Base-by-base conservation (phyloP, 2,113 vertebrate genomes). In the Poeciliopsis occidentalis region DNA sequence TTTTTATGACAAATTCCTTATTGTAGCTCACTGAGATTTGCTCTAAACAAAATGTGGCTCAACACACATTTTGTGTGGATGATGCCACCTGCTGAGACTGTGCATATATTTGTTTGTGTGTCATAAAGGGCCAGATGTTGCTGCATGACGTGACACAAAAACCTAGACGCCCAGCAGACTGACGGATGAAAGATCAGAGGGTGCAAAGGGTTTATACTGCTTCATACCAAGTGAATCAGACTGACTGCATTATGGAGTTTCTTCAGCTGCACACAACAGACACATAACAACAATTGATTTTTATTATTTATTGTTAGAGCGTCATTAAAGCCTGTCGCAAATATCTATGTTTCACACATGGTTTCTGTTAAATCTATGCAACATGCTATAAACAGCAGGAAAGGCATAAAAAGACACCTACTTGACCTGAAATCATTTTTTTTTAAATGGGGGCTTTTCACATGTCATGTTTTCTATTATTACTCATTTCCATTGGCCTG, bases 101-200 rank as follows among this genome's bases (percentile, higher is more conserved):
- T 64, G 54, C 51, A 19, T 44, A 30, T n/a, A n/a, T 71, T 8
- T 77, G n/a, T 75, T 3, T 67, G 61, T 41, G 47, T 65, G 72
- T 57, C 24, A 67, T 63, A 15, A 64, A 24, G 32, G n/a, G 61
- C 60, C 31, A 80, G 60, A 78, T 73, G 61, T 74, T 51, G 71
- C 22, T 67, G 67, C 26, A 54, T 64, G 44, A 64, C 54, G 34
- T 65, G 78, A 69, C 63, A 39, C 63, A 57, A 30, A 65, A 31
- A 63, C 57, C 29, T 39, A 76, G 31, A 70, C 19, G 31, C 41
- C 4, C 32, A 64, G 12, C 12, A 30, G 29, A 47, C 54, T 69
- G 65, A 34, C 61, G 63, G 72, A 69, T 68, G 30, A 70, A 75
- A 41, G 4, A 1, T 41, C 37, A 15, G 31, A 61, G 34, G 27